A percentile compares a stretch with the other conserved stretches of the same genome.
phyloP scores from a whole-genome alignment of 1,140 invertebrate species.

The Hylaeus volcanicus region DNA sequence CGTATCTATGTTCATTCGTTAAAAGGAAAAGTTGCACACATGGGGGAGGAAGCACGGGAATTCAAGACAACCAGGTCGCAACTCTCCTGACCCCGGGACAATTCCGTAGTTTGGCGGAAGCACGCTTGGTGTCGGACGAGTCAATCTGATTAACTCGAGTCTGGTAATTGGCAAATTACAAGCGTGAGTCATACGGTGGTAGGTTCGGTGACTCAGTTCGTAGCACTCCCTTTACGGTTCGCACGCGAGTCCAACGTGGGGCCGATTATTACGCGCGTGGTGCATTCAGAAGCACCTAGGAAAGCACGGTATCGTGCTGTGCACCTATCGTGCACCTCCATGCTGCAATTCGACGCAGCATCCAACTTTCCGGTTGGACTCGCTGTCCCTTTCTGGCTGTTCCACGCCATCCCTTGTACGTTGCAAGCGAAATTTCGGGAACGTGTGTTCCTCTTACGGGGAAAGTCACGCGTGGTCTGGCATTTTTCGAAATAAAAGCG shows the following conservation, averaged over 20 bases:
- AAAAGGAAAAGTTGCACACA: background rate
- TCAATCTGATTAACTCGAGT: slow-evolving; percentile 74
- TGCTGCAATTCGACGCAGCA: background rate
- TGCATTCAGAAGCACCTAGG: slow-evolving; percentile 14
- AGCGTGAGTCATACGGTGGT: slow-evolving; percentile 59
- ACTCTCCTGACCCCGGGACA: background rate
- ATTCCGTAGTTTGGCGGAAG: slow-evolving; percentile 42
- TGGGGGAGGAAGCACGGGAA: background rate
- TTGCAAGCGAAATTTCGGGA: background rate
- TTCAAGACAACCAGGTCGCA: background rate
- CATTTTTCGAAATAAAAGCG: slow-evolving; percentile 9
- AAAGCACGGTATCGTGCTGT: background rate
- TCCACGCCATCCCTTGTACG: too few species aligned
- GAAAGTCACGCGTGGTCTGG: background rate
- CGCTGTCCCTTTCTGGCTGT: background rate
- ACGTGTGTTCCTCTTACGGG: background rate
- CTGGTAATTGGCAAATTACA: slow-evolving; percentile 76
- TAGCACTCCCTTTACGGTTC: slow-evolving; percentile 58
- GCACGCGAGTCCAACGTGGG: slow-evolving; percentile 47
- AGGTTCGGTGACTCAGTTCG: slow-evolving; percentile 60
- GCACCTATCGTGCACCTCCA: background rate
- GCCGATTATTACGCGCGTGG: slow-evolving; percentile 30
- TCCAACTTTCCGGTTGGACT: background rate
- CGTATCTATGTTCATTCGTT: too few species aligned
- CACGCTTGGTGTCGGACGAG: slow-evolving; percentile 37